phyloP scores from a whole-genome alignment of 1,140 invertebrate genomes.

The Ostrea denselamellosa region DNA sequence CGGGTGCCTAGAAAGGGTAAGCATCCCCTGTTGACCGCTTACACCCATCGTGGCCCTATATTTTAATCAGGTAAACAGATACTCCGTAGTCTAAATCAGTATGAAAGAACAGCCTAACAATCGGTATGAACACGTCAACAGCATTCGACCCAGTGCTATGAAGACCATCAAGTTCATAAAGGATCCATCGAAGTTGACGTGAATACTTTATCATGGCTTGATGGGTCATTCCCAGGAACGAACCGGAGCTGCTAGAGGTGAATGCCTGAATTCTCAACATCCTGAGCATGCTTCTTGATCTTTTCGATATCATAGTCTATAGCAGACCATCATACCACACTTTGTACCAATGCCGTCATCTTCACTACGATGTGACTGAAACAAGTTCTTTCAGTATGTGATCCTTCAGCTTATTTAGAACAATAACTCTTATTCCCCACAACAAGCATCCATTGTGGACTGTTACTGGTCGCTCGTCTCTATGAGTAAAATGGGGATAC shows the following conservation, averaged over 20 bases:
- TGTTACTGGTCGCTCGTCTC: too few species aligned
- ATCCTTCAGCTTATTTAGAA: too few species aligned
- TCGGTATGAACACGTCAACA: too few species aligned
- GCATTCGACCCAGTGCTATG: slow-evolving; percentile 63
- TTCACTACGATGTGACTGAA: slow-evolving; percentile 46
- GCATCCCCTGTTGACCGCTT: too few species aligned
- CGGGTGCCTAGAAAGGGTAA: too few species aligned
- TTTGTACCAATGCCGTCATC: slow-evolving; percentile 51
- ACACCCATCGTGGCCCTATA: too few species aligned
- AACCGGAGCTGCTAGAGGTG: slow-evolving; percentile 49
- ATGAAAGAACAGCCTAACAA: too few species aligned
- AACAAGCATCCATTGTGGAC: too few species aligned
- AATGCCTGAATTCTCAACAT: slow-evolving; percentile 67
- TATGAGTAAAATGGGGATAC: too few species aligned
- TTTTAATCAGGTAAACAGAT: slow-evolving; percentile 58
- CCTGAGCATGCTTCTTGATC: slow-evolving; percentile 77
- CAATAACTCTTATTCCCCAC: too few species aligned
- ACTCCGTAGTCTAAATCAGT: slow-evolving; percentile 80
- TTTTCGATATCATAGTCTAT: slow-evolving; percentile 78
- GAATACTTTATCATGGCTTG: slow-evolving; percentile 54
- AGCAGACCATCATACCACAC: slow-evolving; percentile 75
- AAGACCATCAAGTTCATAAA: slow-evolving; percentile 59
- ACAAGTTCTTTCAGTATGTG: too few species aligned
- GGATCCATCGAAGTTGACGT: slow-evolving; percentile 61
- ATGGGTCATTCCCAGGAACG: slow-evolving; percentile 57